Percentiles rank a stretch among this genome's conserved stretches.
phyloP scores from a whole-genome alignment of 2,888 invertebrate genomes.

The Chironomus riparius region DNA sequence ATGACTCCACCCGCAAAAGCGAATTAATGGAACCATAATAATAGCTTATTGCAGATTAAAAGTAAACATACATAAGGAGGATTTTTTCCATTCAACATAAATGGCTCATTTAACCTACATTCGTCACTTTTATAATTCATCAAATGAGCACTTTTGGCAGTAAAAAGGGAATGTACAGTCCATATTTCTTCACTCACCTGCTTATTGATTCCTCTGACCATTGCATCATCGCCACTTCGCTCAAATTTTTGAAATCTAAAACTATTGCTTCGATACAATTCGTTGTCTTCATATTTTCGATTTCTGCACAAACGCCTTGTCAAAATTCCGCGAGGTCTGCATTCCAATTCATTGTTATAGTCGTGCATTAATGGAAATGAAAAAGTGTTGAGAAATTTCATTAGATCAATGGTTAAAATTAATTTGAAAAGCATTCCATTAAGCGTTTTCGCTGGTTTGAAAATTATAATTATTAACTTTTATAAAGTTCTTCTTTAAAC shows the following conservation, averaged over 20 bases:
- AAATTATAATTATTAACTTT: too few species aligned
- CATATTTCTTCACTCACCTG: slow-evolving; percentile 50
- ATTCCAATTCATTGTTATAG: too few species aligned
- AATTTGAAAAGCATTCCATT: too few species aligned
- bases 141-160: neutral
- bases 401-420: too few species aligned
- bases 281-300: slow-evolving; percentile 66
- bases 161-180: neutral
- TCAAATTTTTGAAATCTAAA: slow-evolving; percentile 81
- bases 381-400: too few species aligned
- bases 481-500: too few species aligned
- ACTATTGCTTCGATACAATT: slow-evolving; percentile 77
- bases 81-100: neutral
- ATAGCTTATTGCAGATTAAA: slow-evolving; percentile 4
- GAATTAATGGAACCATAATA: neutral
- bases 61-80: neutral
- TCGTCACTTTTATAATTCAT: neutral
- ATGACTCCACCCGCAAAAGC: neutral
- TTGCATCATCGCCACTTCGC: slow-evolving; percentile 40
- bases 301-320: slow-evolving; percentile 67
- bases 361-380: too few species aligned
- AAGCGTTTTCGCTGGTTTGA: too few species aligned
- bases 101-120: neutral
- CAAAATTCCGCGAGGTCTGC: slow-evolving; percentile 43
- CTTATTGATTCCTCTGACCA: slow-evolving; percentile 28